Percentiles rank a stretch among this genome's conserved stretches.
Conservation (phyloP, 2,888 invertebrate genomes). For the Latrodectus hesperus region DNA sequence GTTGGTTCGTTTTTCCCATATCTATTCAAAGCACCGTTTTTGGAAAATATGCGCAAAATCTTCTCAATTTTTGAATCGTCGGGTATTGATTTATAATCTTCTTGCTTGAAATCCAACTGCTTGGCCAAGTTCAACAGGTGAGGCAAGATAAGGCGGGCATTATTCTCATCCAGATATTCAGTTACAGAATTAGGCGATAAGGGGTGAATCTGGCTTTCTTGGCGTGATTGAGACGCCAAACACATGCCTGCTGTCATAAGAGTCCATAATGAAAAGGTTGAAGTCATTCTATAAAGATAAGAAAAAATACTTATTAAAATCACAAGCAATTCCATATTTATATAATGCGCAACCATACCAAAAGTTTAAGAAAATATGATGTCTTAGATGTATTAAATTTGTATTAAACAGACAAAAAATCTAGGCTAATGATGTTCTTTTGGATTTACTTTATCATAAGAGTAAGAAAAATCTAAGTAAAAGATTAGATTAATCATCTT, state of each 20-base stretch:
- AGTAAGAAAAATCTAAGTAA: too few relatives aligned
- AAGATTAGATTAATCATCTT: too few relatives aligned
- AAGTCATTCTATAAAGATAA: conserved; percentile 30
- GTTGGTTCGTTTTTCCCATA: not conserved
- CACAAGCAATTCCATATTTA: too few relatives aligned
- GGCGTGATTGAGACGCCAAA: conserved; percentile 54
- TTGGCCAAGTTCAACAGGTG: conserved; percentile 27
- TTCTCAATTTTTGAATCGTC: conserved; percentile 26
- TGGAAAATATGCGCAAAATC: conserved; percentile 10
- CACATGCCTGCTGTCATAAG: conserved; percentile 50
- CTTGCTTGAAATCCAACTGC: conserved; percentile 29
- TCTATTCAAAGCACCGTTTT: conserved; percentile 3
- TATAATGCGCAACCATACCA: too few relatives aligned
- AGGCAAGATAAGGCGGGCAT: conserved; percentile 10
- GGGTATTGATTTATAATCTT: conserved; percentile 11
- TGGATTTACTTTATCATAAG: too few relatives aligned
- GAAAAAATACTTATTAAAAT: too few relatives aligned
- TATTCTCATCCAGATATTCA: conserved; percentile 42
- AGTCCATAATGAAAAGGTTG: conserved; percentile 37
- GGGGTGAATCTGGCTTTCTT: conserved; percentile 48
- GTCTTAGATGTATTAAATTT: too few relatives aligned
- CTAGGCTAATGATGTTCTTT: too few relatives aligned
- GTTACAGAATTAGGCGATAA: conserved; percentile 18
- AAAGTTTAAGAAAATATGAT: too few relatives aligned
- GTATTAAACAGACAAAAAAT: too few relatives aligned